Evolutionary conservation across 1,140 invertebrate genomes (phyloP).

Genomic region (Bombus impatiens): DNA sequence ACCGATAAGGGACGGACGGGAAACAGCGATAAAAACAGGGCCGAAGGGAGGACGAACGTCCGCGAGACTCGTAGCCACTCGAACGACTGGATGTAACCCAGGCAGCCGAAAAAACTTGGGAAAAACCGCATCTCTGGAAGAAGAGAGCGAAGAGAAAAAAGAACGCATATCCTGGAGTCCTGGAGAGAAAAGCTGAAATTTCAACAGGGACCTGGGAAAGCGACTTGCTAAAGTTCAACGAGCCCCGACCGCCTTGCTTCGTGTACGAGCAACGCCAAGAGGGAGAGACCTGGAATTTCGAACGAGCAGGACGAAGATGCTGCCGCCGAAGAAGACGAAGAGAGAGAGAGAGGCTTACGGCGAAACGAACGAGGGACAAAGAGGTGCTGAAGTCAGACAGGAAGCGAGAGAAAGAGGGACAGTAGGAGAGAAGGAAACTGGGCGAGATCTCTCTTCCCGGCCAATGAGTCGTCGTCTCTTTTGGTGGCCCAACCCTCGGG

Average conservation of each 20-base stretch:
- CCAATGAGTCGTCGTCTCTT: conserved; percentile 80
- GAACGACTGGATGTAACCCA: neutral
- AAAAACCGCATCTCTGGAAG: neutral
- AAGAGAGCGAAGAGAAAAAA: neutral
- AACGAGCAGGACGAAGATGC: conserved; percentile 35
- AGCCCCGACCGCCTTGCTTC: neutral
- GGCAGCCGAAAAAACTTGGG: neutral
- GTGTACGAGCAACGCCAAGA: neutral
- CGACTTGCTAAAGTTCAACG: conserved; percentile 44
- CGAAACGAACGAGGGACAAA: neutral
- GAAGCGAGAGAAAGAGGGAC: conserved; percentile 39
- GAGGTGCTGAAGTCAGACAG: neutral
- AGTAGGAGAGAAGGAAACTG: conserved; percentile 21
- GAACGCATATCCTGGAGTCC: neutral
- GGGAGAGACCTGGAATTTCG: conserved; percentile 41
- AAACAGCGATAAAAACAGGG: neutral
- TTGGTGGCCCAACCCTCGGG: conserved; percentile 80
- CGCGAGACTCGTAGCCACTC: neutral
- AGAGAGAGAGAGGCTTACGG: neutral
- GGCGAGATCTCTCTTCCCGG: conserved; percentile 49
- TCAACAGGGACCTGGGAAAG: conserved; percentile 29
- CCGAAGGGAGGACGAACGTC: too few species aligned
- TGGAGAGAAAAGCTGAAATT: conserved; percentile 22
- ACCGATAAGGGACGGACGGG: neutral
- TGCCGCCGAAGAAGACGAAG: neutral